Conservation (phyloP, 2,797 vertebrate species). For the Bovichtus diacanthus region DNA sequence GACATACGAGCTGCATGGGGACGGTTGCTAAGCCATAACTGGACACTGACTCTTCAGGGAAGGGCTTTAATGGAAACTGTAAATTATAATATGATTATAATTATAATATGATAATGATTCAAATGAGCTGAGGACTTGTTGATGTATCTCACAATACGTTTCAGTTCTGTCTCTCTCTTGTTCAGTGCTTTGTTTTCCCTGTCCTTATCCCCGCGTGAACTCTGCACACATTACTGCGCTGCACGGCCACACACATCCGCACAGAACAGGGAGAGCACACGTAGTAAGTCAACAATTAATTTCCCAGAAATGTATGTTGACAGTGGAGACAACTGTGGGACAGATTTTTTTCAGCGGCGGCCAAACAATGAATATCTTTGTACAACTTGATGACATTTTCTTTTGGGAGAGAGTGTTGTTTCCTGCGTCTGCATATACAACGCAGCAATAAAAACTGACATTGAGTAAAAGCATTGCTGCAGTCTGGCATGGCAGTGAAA, state of each 20-base stretch:
- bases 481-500: not conserved
- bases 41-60: too few relatives aligned
- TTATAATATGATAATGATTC: too few relatives aligned
- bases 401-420: not conserved
- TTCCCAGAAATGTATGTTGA: constrained; percentile 8
- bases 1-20: too few relatives aligned
- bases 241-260: not conserved
- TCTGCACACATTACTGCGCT: constrained; percentile 24
- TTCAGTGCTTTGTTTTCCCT: not conserved
- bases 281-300: constrained; percentile 18
- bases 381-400: not conserved
- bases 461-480: not conserved
- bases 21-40: too few relatives aligned
- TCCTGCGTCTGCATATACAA: not conserved
- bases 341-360: not conserved
- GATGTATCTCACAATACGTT: too few relatives aligned
- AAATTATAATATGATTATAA: too few relatives aligned
- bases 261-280: constrained; percentile 11
- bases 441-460: not conserved
- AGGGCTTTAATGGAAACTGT: too few relatives aligned
- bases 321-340: not conserved
- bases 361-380: not conserved
- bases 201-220: not conserved
- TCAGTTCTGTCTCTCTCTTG: not conserved
- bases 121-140: too few relatives aligned